Percentiles rank a stretch among this genome's conserved stretches.
Evolutionary conservation across 1,140 invertebrate species (phyloP).

Genomic region (Drosophila erecta): DNA sequence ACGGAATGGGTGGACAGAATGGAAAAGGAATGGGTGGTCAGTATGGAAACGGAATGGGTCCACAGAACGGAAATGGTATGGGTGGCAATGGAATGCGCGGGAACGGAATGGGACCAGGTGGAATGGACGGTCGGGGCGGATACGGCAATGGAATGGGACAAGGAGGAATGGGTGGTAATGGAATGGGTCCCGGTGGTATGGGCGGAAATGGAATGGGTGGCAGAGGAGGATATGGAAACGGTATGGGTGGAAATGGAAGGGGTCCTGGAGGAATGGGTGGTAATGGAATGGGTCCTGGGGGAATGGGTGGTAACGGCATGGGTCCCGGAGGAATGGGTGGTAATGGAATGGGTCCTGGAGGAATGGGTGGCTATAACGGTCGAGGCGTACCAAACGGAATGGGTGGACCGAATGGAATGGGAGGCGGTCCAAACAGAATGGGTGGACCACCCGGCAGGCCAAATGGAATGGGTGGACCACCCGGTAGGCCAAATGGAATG

Average conservation of each 20-base stretch:
- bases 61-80: conserved; percentile 14
- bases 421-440: background rate
- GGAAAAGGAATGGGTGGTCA: too few relatives aligned
- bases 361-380: background rate
- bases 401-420: background rate
- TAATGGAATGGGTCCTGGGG: background rate
- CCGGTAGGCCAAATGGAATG: background rate
- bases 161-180: background rate
- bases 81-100: conserved; percentile 22
- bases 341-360: background rate
- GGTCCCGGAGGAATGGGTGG: conserved; percentile 9
- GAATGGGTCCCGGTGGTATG: background rate
- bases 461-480: background rate
- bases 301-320: conserved; percentile 12
- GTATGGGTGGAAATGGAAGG: conserved; percentile 6
- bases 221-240: background rate
- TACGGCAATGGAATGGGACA: conserved; percentile 1
- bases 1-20: conserved; percentile 30
- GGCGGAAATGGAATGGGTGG: conserved; percentile 18
- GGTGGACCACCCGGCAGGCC: too few relatives aligned
- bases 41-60: conserved; percentile 2
- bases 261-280: conserved; percentile 10
- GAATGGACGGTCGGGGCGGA: background rate
- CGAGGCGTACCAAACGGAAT: background rate
- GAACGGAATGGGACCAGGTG: conserved; percentile 20